Evolutionary conservation across 2,797 vertebrate genomes (phyloP).

Genomic region (Podarcis siculus): DNA sequence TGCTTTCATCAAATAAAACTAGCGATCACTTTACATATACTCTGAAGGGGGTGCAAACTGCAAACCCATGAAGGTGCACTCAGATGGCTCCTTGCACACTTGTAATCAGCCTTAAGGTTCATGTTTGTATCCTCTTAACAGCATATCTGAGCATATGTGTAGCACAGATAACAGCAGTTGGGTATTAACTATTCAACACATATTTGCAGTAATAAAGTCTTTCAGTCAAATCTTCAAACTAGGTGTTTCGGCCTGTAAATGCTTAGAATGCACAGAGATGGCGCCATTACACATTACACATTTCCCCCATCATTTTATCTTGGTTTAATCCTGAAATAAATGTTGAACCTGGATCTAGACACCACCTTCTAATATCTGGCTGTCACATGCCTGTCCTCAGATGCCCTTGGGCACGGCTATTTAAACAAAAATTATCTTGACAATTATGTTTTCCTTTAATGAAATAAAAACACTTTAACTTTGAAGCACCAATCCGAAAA

Average conservation of each 20-base stretch:
- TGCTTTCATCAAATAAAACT: no score
- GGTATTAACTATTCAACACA: neutral
- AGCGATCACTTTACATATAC: neutral
- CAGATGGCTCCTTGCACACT: no score
- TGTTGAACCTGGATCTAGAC: neutral
- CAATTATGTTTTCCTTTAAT: neutral
- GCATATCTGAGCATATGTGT: no score
- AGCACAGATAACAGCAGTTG: no score
- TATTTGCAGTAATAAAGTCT: neutral
- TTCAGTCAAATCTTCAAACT: neutral
- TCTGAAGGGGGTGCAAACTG: no score
- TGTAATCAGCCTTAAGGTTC: no score
- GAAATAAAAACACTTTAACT: neutral
- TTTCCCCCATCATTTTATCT: neutral
- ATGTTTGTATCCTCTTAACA: no score
- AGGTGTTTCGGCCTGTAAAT: neutral
- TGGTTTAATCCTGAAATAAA: neutral
- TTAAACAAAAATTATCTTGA: no score
- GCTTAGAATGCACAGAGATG: neutral
- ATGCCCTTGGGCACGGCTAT: no score
- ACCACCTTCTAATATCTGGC: no score
- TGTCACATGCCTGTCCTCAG: no score
- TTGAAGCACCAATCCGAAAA: neutral
- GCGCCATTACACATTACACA: neutral
- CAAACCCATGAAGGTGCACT: no score